These are phyloP conservation scores for Pardosa pseudoannulata DNA, from an alignment of 2,888 invertebrate species.

Conservation along the genomic window DNA sequence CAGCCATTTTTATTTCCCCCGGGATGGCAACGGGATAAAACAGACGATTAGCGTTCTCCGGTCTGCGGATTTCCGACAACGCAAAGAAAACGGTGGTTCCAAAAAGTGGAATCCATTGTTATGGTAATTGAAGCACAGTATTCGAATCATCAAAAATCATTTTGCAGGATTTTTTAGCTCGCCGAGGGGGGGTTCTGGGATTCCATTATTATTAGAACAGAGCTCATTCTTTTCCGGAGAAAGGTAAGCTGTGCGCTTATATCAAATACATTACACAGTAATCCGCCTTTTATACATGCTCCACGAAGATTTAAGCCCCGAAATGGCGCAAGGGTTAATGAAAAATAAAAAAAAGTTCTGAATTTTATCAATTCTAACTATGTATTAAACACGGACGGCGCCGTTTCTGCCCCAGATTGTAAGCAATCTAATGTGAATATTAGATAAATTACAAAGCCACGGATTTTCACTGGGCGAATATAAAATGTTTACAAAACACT, in stretches of 20 bases:
- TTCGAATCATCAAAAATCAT: constrained; percentile 63
- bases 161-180: constrained; percentile 24
- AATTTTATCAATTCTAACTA: constrained; percentile 4
- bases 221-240: constrained; percentile 15
- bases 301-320: neutral
- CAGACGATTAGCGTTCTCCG: constrained; percentile 51
- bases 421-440: neutral
- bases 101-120: constrained; percentile 34
- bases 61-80: constrained; percentile 28
- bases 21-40: constrained; percentile 59
- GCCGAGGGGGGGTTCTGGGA: neutral
- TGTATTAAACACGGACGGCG: neutral
- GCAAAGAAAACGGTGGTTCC: constrained; percentile 16
- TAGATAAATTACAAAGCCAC: neutral
- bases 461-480: neutral
- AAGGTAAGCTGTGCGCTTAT: neutral
- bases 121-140: constrained; percentile 31
- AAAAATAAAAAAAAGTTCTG: neutral
- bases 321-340: neutral
- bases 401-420: neutral
- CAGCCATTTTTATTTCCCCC: constrained; percentile 63
- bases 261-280: neutral
- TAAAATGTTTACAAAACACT: constrained; percentile 2
- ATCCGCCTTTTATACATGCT: constrained; percentile 15
- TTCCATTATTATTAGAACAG: constrained; percentile 10